Evolutionary conservation across 2,113 vertebrate species (phyloP).

Genomic region (Orcinus orca): DNA sequence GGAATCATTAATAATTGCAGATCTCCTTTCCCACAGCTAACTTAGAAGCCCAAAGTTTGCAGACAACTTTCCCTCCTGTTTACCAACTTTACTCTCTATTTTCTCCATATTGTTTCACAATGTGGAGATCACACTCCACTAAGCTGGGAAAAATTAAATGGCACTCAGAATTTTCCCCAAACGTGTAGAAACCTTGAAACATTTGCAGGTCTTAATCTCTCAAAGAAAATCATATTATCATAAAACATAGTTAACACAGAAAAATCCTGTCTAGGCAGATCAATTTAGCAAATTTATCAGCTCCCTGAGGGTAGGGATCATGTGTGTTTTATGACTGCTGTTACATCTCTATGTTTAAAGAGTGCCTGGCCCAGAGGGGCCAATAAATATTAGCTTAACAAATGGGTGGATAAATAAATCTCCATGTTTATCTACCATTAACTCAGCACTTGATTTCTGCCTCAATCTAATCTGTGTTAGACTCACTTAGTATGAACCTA

Average conservation of each 20-base stretch:
- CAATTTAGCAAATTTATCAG: neutral
- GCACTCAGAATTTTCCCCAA: neutral
- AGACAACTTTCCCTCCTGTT: neutral
- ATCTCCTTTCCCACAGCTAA: neutral
- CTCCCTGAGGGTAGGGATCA: neutral
- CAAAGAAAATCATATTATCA: neutral
- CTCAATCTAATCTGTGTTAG: neutral
- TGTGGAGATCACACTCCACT: neutral
- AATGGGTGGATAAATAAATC: neutral
- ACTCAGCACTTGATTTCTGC: slow-evolving; percentile 27
- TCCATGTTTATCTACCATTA: neutral
- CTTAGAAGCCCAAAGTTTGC: neutral
- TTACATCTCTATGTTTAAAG: neutral
- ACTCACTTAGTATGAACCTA: neutral
- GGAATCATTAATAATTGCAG: neutral
- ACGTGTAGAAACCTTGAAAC: neutral
- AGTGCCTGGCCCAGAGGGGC: neutral
- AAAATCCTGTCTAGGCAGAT: slow-evolving; percentile 20
- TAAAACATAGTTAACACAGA: neutral
- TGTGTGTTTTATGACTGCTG: neutral
- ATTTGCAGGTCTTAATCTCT: neutral
- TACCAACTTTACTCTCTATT: neutral
- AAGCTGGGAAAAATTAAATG: neutral
- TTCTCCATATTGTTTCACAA: neutral
- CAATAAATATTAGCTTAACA: slow-evolving; percentile 2